A percentile compares a stretch with the other conserved stretches of the same genome.
Evolutionary conservation across 2,797 vertebrate genomes (phyloP).

Genomic region (Pseudochirops corinnae): DNA sequence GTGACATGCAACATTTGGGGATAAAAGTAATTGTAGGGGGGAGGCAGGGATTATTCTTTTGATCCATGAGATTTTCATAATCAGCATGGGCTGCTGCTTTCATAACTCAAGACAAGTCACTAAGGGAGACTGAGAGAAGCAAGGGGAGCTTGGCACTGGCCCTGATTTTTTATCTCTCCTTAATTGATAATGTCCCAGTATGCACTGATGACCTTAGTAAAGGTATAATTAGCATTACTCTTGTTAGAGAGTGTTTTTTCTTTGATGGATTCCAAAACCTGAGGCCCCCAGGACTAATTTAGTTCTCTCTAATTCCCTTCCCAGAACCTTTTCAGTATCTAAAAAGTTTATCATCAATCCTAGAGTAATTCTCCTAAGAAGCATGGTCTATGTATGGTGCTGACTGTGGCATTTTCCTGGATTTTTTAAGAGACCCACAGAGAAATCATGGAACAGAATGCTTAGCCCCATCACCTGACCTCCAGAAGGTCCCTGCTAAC

Average conservation of each 20-base stretch:
- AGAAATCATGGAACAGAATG: too few relatives aligned
- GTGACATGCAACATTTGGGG: neutral
- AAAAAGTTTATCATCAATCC: neutral
- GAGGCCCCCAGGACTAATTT: neutral
- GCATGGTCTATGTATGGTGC: neutral
- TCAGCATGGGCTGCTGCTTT: neutral
- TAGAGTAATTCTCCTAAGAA: neutral
- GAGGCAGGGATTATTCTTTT: neutral
- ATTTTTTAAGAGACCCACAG: too few relatives aligned
- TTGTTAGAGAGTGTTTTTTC: neutral
- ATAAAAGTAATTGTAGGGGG: neutral
- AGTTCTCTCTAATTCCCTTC: neutral
- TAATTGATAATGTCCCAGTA: neutral
- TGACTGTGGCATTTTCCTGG: too few relatives aligned
- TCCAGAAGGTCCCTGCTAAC: neutral
- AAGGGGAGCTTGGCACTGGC: neutral
- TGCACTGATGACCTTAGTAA: neutral
- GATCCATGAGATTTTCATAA: neutral
- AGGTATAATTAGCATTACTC: neutral
- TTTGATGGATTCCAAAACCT: neutral
- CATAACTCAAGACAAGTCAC: neutral
- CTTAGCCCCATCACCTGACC: too few relatives aligned
- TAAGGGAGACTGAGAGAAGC: neutral
- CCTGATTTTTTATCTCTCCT: neutral
- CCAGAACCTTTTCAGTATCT: neutral